Base-by-base conservation (phyloP, 2,888 invertebrate genomes). In the Cantharis rufa region DNA sequence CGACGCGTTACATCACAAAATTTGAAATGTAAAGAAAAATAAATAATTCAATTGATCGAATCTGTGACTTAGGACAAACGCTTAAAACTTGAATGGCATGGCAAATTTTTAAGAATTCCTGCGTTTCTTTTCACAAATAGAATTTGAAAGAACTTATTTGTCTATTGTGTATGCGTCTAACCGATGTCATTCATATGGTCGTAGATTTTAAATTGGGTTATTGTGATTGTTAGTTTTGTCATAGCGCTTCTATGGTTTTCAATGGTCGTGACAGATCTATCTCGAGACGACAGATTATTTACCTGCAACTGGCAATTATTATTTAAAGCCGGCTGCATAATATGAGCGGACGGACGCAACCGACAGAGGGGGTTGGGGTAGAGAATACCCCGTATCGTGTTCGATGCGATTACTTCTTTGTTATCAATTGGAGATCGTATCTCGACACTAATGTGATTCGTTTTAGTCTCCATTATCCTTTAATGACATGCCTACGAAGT, bases 141-240 rank as follows among this genome's bases (percentile, higher is more conserved):
- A 68, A 73, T 62, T 71, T 77, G 70, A 78, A 74, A 76, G 78
- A 70, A 74, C 74, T 76, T 77, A 77, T 79, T 79, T 79, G 80
- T 72, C 78, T 74, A 81, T 82, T 82, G 80, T 81, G 77, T 70
- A 27, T 66, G 69, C 71, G 78, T 76, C 77, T 77, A 76, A 79
- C 74, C 74, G 78, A 80, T 83, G 82, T 82, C 82, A 82, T 71
- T 68, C 68, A 71, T 82, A 82, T 83, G 82, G 82, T 81, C 82
- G 80, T 82, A 84, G 82, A 83, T 84, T 82, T 82, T 81, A 80
- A 81, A 81, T 79, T 79, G 80, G 75, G 75, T 70, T 72, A 75
- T 79, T 79, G 79, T 77, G 24, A 78, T 72, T 63, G 79, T 75
- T 79, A 79, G 72, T 74, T 73, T 77, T 79, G 79, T 79, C 79